phyloP scores from a whole-genome alignment of 2,113 vertebrate genomes.

The Eurypyga helias region DNA sequence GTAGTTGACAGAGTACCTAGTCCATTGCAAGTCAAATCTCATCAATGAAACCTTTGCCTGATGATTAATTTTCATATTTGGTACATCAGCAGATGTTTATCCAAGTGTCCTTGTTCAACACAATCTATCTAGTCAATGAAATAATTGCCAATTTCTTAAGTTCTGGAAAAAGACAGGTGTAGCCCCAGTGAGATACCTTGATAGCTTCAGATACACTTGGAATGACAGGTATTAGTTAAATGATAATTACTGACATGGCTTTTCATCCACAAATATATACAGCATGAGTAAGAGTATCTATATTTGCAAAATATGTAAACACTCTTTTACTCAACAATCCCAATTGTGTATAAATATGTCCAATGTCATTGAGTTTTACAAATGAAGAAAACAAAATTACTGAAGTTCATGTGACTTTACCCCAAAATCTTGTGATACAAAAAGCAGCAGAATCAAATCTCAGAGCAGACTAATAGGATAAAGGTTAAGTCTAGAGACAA shows the following conservation, averaged over 20 bases:
- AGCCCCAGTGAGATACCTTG: neutral
- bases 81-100: neutral
- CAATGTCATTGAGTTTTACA: neutral
- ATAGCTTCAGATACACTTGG: neutral
- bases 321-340: neutral
- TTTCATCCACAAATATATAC: neutral
- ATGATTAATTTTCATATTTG: neutral
- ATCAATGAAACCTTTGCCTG: neutral
- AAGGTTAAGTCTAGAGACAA: neutral
- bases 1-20: neutral
- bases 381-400: neutral
- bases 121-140: neutral
- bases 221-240: neutral
- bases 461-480: neutral
- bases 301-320: neutral
- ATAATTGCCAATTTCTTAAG: neutral
- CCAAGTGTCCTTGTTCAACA: neutral
- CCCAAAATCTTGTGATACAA: neutral
- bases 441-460: neutral
- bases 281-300: neutral
- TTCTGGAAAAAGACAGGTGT: neutral
- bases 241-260: neutral
- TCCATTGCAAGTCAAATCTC: neutral
- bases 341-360: neutral
- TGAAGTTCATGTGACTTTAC: neutral